Base-by-base conservation (phyloP, 2,888 invertebrate genomes). In the Dendrolimus pini region DNA sequence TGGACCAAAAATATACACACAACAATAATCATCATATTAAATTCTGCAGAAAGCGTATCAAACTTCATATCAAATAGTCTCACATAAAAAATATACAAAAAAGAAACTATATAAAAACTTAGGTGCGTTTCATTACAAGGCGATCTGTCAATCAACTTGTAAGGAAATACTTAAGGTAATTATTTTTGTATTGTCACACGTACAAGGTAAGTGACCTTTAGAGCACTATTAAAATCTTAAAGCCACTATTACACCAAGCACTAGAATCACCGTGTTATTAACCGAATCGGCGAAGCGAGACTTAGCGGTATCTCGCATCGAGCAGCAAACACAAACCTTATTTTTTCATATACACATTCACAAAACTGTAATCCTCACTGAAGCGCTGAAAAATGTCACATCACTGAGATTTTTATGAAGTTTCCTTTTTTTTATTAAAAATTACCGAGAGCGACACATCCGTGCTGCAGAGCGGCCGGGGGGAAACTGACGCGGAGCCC, bases 181-280 rank as follows among this genome's bases (percentile, higher is more conserved):
- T 13, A 56, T 62, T 66, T 67, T 67, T 65, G 62, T 72, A 72
- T 12, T 47, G 47, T 77, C 71, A 71, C 73, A 77, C 80, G 75
- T 80, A 77, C 80, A 86, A 86, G 89, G 89, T 88, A 87, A 84
- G 86, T 85, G 87, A 88, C 85, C 89, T 87, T 69, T 85, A 85
- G 9, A 47, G 73, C 82, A 78, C 78, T 71, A 76, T 77, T 83
- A 85, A 47, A 82, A 85, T 86, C 87, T 88, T 83, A 76, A 30
- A 54, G 54, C 54, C 18, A 78, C 84, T 80, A 78, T 77, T 77
- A 78, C 81, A 83, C 85, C 83, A 80, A 77, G 80, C 83, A 85
- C 85, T 81, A 82, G 80, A 85, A 84, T 82, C 66, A 83, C 82
- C 78, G 74, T 83, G 83, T 82, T 86, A 84, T 87, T 86, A 89